phyloP scores from a whole-genome alignment of 2,113 vertebrate genomes.

The Corythaeola cristata region DNA sequence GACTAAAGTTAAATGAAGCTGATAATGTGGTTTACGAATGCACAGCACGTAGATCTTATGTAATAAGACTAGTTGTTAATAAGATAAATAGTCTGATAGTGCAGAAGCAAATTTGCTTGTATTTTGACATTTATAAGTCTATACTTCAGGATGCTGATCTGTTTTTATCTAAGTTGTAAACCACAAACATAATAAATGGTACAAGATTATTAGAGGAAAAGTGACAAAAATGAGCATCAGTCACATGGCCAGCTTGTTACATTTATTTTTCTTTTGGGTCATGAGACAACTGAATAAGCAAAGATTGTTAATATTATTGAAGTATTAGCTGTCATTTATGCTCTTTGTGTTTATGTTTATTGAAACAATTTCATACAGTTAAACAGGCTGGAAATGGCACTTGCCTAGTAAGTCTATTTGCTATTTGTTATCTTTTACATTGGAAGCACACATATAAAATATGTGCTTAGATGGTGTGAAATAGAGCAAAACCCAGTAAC shows the following conservation, averaged over 20 bases:
- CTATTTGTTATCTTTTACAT: not conserved
- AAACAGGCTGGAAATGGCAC: not conserved
- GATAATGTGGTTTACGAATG: constrained; percentile 25
- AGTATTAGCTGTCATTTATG: not conserved
- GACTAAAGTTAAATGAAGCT: constrained; percentile 33
- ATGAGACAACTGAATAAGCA: not conserved
- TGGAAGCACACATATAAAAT: not conserved
- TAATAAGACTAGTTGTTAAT: not conserved
- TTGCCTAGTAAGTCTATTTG: not conserved
- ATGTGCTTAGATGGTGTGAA: not conserved
- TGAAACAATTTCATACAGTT: not conserved
- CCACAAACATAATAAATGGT: not conserved
- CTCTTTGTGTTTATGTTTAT: not conserved
- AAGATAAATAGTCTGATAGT: not conserved
- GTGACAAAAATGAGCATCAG: not conserved
- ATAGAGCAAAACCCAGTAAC: not conserved
- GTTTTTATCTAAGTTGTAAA: not conserved
- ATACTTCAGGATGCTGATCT: not conserved
- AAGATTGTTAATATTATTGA: not conserved
- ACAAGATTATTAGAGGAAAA: not conserved
- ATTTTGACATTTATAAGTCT: not conserved
- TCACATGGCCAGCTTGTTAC: not conserved
- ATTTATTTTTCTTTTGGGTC: not conserved
- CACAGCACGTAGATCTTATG: not conserved
- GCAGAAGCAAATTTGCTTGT: not conserved